A percentile compares a stretch with the other conserved stretches of the same genome.
phyloP scores from a whole-genome alignment of 2,113 vertebrate species.

The Colinus virginianus region DNA sequence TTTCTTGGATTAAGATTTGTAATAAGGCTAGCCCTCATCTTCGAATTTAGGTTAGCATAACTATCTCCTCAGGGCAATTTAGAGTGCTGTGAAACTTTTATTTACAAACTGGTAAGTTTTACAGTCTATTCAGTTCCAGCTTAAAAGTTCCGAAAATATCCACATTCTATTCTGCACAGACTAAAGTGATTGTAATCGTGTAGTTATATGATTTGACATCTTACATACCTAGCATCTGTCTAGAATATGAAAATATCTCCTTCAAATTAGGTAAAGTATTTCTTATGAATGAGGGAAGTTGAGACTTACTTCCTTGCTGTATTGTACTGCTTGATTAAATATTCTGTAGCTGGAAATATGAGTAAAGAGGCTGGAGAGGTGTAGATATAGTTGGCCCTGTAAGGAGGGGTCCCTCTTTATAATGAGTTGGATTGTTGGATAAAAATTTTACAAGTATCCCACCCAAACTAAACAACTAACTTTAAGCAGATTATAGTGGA shows the following conservation, averaged over 20 bases:
- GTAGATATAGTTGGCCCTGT: neutral
- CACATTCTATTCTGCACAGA: neutral
- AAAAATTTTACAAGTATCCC: neutral
- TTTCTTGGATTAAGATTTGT: neutral
- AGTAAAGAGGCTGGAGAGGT: neutral
- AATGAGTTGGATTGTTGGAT: neutral
- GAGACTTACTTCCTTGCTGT: neutral
- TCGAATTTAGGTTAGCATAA: neutral
- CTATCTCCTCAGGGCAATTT: neutral
- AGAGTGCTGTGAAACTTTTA: neutral
- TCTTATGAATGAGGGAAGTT: neutral
- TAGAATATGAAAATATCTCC: neutral
- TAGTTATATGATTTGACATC: neutral
- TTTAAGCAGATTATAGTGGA: neutral
- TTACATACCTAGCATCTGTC: neutral
- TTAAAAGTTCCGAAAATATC: neutral
- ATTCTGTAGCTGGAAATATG: neutral
- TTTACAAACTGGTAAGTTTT: neutral
- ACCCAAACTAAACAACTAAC: neutral
- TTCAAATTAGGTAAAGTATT: neutral
- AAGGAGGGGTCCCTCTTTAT: neutral
- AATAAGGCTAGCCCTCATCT: neutral
- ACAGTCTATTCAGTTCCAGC: neutral
- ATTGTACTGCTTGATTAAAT: neutral
- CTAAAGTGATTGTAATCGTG: rapidly evolving